Base-by-base conservation (phyloP, 2,113 vertebrate genomes). In the Caloenas nicobarica region DNA sequence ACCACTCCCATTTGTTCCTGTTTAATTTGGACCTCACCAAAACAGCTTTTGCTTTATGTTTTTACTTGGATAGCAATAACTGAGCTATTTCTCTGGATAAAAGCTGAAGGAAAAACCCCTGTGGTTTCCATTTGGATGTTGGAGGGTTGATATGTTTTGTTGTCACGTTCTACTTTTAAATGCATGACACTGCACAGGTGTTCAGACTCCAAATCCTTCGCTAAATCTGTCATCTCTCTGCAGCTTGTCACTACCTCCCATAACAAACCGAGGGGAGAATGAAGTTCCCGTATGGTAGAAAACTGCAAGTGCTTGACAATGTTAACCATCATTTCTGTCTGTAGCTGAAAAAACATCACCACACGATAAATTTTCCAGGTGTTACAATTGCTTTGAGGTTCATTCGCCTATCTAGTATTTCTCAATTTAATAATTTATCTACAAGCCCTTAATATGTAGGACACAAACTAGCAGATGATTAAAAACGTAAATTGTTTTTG, bases 131-230 rank as follows among this genome's bases (percentile, higher is more conserved):
- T 92, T 95, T 94, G 93, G 96, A 95, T 92, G 89, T 93, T 54
- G 81, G 81, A 91, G 82, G 80, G 77, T 71, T 93, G 94, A 89
- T 91, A 68, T 81, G 91, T 93, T 97, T 96, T 93, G 86, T 91
- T 96, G 88, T 86, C 93, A 94, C 70, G 1, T 82, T 82, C 95
- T 94, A 79, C 96, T 96, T 96, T 96, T 87, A 91, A 96, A 97
- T 87, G 93, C 91, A 95, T 95, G 95, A 94, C 93, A 95, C 73
- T 74, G 86, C 96, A 94, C 96, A 96, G 96, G 96, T 96, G 95
- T 97, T 96, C 93, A 94, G 92, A 69, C 50, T 93, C 66, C 58
- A 91, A 84, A 95, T 95, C 95, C 92, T 96, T 31, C 16, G 73
- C 21, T 8, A 81, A 95, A 96, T 86, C 95, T 97, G 95, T 94